Evolutionary conservation across 2,797 vertebrate species (phyloP), one percentile per base, ranked within the genome.

Genomic region (Megaceryle alcyon): DNA sequence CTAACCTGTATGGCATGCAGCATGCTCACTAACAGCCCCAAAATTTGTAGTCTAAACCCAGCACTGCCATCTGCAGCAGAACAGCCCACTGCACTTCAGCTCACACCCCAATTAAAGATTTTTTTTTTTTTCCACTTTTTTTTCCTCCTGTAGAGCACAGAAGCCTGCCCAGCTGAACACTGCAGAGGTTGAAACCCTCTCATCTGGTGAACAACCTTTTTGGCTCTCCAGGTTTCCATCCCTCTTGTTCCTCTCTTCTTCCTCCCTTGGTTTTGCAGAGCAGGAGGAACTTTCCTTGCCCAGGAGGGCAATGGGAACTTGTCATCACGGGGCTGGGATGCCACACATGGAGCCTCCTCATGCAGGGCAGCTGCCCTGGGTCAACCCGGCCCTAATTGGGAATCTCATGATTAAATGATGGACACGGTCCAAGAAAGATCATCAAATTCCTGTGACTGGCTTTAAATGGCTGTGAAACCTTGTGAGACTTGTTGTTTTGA

Each of bases 371-470:
- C 43, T 1, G 4, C 53, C 64, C 53, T 3, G 4, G 49, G 76
- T 29, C 60, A 49, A 70, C 73, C 35, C 23, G 28, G 14, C 20
- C 54, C 64, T 70, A 2, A 49, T 6, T 81, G 68, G 64, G 70
- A 72, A 88, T 71, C 65, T 48, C 43, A 9, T 1, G 1, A 17
- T n/a, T 33, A 61, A 91, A 44, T 5, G 43, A 25, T 4, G 2
- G 20, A 15, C n/a, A 37, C 4, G 7, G 31, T 21, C 48, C 14
- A 19, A 70, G 53, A 54, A 63, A 69, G 43, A 63, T 29, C 3
- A 0, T 0, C 48, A n/a, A 56, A 41, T 57, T 87, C 60, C 35
- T 41, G 14, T 2, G 0, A 39, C 10, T 0, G 1, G 29, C 3
- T 53, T 80, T 64, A 60, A 87, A 59, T n/a, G 56, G n/a, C 56